Evolutionary conservation across 2,113 vertebrate species (phyloP).

Genomic region (Mola mola): DNA sequence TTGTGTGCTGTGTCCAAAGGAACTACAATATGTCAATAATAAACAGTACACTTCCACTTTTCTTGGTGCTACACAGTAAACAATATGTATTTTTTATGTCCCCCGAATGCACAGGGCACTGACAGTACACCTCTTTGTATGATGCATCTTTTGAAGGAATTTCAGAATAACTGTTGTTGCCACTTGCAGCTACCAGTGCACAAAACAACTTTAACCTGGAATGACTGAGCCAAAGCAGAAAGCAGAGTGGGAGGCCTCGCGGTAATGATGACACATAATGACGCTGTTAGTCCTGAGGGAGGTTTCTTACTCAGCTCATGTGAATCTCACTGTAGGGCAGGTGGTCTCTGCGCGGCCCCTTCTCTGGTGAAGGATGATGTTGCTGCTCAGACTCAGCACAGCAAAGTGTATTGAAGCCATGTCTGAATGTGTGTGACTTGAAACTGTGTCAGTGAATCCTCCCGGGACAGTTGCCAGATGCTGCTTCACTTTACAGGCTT

Average conservation of each 20-base stretch:
- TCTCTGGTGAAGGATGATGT: background rate
- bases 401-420: background rate
- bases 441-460: constrained; percentile 12
- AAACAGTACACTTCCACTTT: background rate
- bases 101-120: too few species aligned
- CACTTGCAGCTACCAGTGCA: background rate
- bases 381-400: background rate
- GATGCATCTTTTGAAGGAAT: too few species aligned
- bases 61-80: too few species aligned
- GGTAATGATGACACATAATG: background rate
- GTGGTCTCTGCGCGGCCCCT: background rate
- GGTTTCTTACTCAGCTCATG: background rate
- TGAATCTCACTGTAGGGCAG: background rate
- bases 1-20: too few species aligned
- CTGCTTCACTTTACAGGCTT: constrained; percentile 9
- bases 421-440: constrained; percentile 6
- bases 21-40: too few species aligned
- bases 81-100: too few species aligned
- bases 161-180: background rate
- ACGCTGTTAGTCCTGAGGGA: background rate
- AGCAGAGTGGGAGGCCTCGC: background rate
- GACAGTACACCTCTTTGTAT: too few species aligned
- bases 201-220: background rate
- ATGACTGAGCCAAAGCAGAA: background rate
- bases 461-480: constrained; percentile 12